A percentile compares a stretch with the other conserved stretches of the same genome.
phyloP scores from a whole-genome alignment of 2,888 invertebrate genomes.

The Auanema freiburgensis region DNA sequence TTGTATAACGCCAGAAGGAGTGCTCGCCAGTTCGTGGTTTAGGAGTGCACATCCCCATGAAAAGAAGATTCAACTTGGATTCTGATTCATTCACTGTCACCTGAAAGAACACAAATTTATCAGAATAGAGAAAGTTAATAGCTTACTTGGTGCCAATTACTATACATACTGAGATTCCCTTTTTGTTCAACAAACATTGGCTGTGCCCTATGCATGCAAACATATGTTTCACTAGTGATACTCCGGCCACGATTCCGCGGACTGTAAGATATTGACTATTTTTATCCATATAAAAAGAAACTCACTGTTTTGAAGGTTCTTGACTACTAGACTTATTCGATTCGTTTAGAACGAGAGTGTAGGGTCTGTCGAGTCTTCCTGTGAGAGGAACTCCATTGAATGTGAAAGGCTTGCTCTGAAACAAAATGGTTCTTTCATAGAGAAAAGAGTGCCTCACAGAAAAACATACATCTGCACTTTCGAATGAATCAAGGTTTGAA shows the following conservation, averaged over 20 bases:
- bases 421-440: too few relatives aligned
- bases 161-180: conserved; percentile 86
- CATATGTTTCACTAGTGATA: conserved; percentile 74
- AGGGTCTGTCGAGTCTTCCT: conserved; percentile 17
- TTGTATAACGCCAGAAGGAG: conserved; percentile 35
- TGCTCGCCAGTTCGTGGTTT: conserved; percentile 34
- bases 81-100: conserved; percentile 33
- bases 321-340: too few relatives aligned
- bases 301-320: background rate
- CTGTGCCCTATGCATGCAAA: conserved; percentile 88
- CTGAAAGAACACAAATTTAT: conserved; percentile 6
- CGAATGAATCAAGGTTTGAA: too few relatives aligned
- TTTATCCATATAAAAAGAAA: background rate
- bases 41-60: conserved; percentile 41
- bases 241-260: conserved; percentile 22
- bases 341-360: too few relatives aligned
- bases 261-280: conserved; percentile 16
- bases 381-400: background rate
- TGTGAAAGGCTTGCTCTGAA: background rate
- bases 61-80: conserved; percentile 44
- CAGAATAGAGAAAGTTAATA: background rate
- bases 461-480: too few relatives aligned
- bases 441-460: too few relatives aligned
- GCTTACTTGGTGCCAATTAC: conserved; percentile 74
- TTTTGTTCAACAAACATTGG: conserved; percentile 81